A percentile compares a stretch with the other conserved stretches of the same genome.
phyloP scores from a whole-genome alignment of 2,888 invertebrate genomes.

The Odontothrips loti region DNA sequence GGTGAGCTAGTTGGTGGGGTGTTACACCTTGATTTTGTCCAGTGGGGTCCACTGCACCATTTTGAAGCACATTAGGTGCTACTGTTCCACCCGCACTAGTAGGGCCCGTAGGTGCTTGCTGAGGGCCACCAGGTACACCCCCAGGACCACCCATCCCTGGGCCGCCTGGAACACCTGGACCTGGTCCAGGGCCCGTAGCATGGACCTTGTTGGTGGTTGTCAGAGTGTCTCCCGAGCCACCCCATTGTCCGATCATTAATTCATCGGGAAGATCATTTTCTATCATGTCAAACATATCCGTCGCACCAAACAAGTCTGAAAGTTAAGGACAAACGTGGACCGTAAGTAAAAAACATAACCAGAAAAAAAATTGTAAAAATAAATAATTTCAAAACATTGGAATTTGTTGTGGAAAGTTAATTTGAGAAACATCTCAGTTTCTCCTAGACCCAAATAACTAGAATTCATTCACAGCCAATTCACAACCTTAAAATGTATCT shows the following conservation, averaged over 20 bases:
- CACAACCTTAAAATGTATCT: neutral
- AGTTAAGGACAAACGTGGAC: constrained; percentile 28
- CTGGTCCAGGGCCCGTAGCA: constrained; percentile 78
- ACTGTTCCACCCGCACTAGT: constrained; percentile 47
- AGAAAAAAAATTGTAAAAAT: neutral
- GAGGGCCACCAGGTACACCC: neutral
- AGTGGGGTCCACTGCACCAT: constrained; percentile 46
- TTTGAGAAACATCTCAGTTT: neutral
- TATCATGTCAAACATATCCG: constrained; percentile 75
- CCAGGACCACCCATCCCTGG: constrained; percentile 3
- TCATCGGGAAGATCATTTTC: constrained; percentile 91
- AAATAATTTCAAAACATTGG: neutral
- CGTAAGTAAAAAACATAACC: neutral
- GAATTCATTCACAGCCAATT: neutral
- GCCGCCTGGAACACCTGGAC: constrained; percentile 45
- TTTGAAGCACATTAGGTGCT: constrained; percentile 62
- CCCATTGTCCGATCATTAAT: constrained; percentile 67
- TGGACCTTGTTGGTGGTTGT: constrained; percentile 64
- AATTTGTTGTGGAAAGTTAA: neutral
- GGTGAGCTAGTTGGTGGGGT: constrained; percentile 36
- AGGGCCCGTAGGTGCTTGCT: constrained; percentile 46
- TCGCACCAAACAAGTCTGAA: constrained; percentile 74
- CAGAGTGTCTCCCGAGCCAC: constrained; percentile 60
- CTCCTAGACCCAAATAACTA: neutral
- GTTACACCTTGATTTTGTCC: constrained; percentile 44